Percentiles rank a stretch among this genome's conserved stretches.
Evolutionary conservation across 2,888 invertebrate genomes (phyloP).

Genomic region (Netelia virgata): DNA sequence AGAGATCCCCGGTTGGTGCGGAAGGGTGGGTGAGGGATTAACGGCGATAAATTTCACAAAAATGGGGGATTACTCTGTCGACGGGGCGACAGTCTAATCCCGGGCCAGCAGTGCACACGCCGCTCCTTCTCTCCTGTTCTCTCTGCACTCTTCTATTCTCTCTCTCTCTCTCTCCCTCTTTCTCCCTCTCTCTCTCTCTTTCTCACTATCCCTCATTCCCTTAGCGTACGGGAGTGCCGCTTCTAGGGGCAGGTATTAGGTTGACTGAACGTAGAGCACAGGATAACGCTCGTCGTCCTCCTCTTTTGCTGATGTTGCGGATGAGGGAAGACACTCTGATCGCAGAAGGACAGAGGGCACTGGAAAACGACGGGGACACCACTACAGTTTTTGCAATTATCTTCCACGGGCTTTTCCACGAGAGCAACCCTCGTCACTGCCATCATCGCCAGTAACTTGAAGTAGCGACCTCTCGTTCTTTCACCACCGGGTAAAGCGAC

Average conservation of each 20-base stretch:
- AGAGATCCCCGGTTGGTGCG: conserved; percentile 71
- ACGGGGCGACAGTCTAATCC: conserved; percentile 84
- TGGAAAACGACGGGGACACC: conserved; percentile 42
- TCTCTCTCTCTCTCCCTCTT: conserved; percentile 62
- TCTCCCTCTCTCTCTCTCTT: conserved; percentile 56
- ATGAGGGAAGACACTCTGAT: conserved; percentile 19
- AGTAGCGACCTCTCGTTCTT: conserved; percentile 52
- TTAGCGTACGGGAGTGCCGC: conserved; percentile 51
- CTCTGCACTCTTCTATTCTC: conserved; percentile 58
- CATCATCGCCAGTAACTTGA: conserved; percentile 34
- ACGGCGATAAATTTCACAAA: conserved; percentile 85
- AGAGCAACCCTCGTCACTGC: conserved; percentile 13
- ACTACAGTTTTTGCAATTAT: conserved; percentile 81
- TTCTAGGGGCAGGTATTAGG: conserved; percentile 60
- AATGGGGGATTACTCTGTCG: conserved; percentile 85
- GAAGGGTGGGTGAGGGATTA: conserved; percentile 82
- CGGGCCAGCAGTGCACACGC: conserved; percentile 74
- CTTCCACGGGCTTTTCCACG: conserved; percentile 62
- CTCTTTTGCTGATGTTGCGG: conserved; percentile 13
- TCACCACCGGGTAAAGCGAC: conserved; percentile 34
- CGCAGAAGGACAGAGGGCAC: conserved; percentile 9
- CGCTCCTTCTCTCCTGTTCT: conserved; percentile 66
- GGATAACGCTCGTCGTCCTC: conserved; percentile 51
- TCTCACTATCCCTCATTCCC: conserved; percentile 59
- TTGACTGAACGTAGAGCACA: conserved; percentile 48